Percentiles rank a stretch among this genome's conserved stretches.
Conservation (phyloP, 1,140 invertebrate genomes). For the Drosophila bocki region DNA sequence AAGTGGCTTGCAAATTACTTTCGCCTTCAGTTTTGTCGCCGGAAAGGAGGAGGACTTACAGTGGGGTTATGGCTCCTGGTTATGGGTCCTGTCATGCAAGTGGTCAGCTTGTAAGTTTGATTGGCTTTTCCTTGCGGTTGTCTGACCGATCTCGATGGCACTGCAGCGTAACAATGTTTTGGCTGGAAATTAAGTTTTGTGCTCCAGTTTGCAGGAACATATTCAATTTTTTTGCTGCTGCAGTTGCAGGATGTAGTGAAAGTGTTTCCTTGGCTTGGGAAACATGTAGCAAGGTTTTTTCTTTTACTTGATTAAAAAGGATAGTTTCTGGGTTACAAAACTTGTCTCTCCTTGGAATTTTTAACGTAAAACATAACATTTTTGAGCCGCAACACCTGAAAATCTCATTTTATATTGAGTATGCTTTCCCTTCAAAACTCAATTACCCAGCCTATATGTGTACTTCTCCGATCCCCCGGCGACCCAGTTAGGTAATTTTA, state of each 20-base stretch:
- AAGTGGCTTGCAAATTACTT: constrained; percentile 74
- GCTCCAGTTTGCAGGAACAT: constrained; percentile 64
- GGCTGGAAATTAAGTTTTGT: constrained; percentile 69
- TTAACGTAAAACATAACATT: not conserved
- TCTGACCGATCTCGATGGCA: constrained; percentile 51
- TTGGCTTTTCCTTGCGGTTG: constrained; percentile 72
- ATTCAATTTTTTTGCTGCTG: constrained; percentile 14
- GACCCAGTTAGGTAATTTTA: constrained; percentile 39
- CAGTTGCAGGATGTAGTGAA: constrained; percentile 35
- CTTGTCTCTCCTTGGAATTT: not conserved
- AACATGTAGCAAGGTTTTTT: not conserved
- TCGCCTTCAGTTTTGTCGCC: constrained; percentile 57
- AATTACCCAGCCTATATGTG: not conserved
- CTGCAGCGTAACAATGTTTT: constrained; percentile 60
- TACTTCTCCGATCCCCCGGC: not conserved
- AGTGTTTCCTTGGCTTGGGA: constrained; percentile 10
- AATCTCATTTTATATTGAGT: not conserved
- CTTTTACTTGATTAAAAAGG: not conserved
- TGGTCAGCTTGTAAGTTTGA: constrained; percentile 70
- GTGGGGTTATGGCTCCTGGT: constrained; percentile 9
- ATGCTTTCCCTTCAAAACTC: not conserved
- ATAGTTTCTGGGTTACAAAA: not conserved
- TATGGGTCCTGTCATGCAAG: constrained; percentile 22
- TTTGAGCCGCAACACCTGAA: not conserved
- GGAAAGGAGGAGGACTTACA: not conserved